Conservation (phyloP, 2,113 vertebrate genomes). For the Crotophaga sulcirostris region DNA sequence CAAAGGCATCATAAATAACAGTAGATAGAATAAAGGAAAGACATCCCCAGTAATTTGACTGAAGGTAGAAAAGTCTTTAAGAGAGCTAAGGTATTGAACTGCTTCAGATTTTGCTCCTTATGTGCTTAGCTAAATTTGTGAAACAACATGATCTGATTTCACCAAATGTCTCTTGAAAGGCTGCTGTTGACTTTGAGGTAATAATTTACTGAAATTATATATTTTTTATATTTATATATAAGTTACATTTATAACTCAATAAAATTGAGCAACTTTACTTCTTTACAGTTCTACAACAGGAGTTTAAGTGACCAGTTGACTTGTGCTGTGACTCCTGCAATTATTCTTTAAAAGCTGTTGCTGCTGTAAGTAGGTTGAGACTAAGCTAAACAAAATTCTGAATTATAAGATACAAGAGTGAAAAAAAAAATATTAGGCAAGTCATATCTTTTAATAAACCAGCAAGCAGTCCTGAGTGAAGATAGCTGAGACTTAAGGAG, state of each 20-base stretch:
- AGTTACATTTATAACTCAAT: not conserved
- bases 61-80: not conserved
- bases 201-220: not conserved
- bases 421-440: not conserved
- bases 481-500: not conserved
- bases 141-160: not conserved
- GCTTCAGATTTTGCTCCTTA: not conserved
- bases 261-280: not conserved
- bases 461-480: not conserved
- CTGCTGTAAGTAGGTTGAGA: not conserved
- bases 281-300: not conserved
- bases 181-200: not conserved
- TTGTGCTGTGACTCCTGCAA: not conserved
- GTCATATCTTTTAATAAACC: not conserved
- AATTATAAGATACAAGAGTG: not conserved
- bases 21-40: not conserved
- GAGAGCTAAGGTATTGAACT: not conserved
- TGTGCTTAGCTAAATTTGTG: not conserved
- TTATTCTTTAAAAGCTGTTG: not conserved
- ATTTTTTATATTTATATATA: fast-evolving
- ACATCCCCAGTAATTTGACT: not conserved
- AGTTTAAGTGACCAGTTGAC: not conserved
- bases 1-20: not conserved
- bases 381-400: not conserved
- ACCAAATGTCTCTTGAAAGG: not conserved